Base-by-base conservation (phyloP, 2,797 vertebrate genomes). In the Rhodeus uyekii region DNA sequence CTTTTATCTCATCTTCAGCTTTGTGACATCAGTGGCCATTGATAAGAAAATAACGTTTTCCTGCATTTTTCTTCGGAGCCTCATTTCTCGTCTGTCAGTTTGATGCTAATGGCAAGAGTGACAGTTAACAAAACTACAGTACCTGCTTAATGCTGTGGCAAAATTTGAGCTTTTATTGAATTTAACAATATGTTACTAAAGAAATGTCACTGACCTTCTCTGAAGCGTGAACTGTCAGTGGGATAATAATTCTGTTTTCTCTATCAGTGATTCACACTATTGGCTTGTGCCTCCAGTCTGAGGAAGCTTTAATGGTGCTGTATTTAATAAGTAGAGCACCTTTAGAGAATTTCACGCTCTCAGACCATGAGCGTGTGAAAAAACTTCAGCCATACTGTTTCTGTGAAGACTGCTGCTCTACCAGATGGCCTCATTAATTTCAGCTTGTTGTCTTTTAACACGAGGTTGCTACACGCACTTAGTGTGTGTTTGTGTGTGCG, bases 361-460 rank as follows among this genome's bases (percentile, higher is more conserved):
- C 34, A 55, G 42, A 34, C 58, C 13, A 39, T 58, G 61, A 58
- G 53, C 8, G 12, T 58, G 29, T 60, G 55, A 58, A 16, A 46
- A 38, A 80, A 61, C 61, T 39, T 42, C 73, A 61, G 69, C 73
- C 82, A 85, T 84, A 69, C 78, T 86, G 88, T 77, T 88, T 61
- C 78, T 87, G 36, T 63, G 81, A 87, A 55, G 89, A 76, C 84
- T 85, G 80, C 76, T 83, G 34, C 74, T 83, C 78, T 81, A 89
- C 89, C 90, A 93, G 88, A 91, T 34, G 73, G 88, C 76, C 89
- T 91, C 89, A 89, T 93, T 93, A 89, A 88, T 90, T 90, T 89
- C 81, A 73, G 82, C 89, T 89, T 90, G 92, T 93, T 91, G 87
- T 90, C 86, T 90, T 90, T 88, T 85, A 87, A 84, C 85, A 78